Conservation (phyloP, 2,888 invertebrate genomes). For the Diadegma fenestrale region DNA sequence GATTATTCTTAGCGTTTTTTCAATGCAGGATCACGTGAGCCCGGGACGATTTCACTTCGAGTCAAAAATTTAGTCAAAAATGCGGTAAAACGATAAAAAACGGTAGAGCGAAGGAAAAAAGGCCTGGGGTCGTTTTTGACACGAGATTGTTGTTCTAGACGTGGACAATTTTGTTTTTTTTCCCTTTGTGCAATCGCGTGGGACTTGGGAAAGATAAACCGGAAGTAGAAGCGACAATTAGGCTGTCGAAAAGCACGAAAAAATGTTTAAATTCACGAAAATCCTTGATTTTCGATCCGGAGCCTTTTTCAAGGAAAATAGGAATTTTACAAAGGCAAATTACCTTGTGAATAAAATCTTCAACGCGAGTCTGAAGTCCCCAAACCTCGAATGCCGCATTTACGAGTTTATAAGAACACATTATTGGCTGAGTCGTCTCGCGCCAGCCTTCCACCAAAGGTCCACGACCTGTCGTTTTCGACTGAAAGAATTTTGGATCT, state of each 20-base stretch:
- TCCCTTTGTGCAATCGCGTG: neutral
- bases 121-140: too few relatives aligned
- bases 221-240: neutral
- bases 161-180: conserved; percentile 20
- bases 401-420: conserved; percentile 97
- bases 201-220: neutral
- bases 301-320: too few relatives aligned
- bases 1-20: too few relatives aligned
- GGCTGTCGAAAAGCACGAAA: neutral
- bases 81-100: too few relatives aligned
- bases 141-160: too few relatives aligned
- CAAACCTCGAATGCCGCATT: conserved; percentile 95
- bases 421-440: conserved; percentile 90
- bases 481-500: conserved; percentile 94
- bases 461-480: conserved; percentile 93
- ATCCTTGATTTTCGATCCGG: too few relatives aligned
- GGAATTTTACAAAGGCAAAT: neutral
- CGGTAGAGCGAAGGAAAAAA: too few relatives aligned
- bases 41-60: too few relatives aligned
- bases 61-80: too few relatives aligned
- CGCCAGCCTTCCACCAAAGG: conserved; percentile 94
- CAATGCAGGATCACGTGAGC: too few relatives aligned
- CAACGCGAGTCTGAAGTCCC: conserved; percentile 95
- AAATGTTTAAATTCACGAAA: neutral
- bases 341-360: conserved; percentile 94